Evolutionary conservation across 2,888 invertebrate species (phyloP), one percentile per base, ranked within the genome.

Genomic region (Epirrhoe alternata): DNA sequence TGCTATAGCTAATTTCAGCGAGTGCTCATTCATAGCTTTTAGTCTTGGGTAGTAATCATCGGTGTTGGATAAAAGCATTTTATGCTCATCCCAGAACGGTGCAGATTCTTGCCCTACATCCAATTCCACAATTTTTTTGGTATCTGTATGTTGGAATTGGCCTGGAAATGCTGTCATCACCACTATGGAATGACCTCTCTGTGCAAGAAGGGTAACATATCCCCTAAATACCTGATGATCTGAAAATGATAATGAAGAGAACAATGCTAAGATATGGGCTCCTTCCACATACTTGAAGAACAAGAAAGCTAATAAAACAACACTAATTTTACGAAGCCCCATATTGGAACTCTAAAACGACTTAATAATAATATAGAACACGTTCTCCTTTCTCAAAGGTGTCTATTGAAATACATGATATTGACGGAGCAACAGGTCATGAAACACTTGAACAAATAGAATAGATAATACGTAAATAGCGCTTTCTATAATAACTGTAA

Each of bases 141-240:
- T 66, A 47, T 89, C 90, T 50, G 89, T 87, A 55, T 83, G 80
- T 33, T 79, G 75, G 69, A 89, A 90, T 6, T 89, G 84, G 8
- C 92, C 92, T 1, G 93, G 91, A 68, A 88, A 92, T 2, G 93
- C 86, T 6, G 92, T 93, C 93, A 92, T 92, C 30, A 90, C 72
- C 5, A 90, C 87, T 1, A 92, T 70, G 8, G 86, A 83, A 65
- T 93, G 91, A 0, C 90, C 91, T 68, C 73, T 81, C 57, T 85
- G 83, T 0, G 83, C 83, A 1, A 93, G 84, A 10, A 84, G 78
- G 6, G 90, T 85, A 6, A 92, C 67, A 75, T 89, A 92, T 66
- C 86, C 89, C 74, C 90, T 82, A 71, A 81, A 93, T 3, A 92
- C 87, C 16, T 86, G 70, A 66, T 93, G 92, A 64, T 92, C 93